Evolutionary conservation across 2,888 invertebrate species (phyloP), one percentile per base, ranked within the genome.

Genomic region (Sminthurides aquaticus): DNA sequence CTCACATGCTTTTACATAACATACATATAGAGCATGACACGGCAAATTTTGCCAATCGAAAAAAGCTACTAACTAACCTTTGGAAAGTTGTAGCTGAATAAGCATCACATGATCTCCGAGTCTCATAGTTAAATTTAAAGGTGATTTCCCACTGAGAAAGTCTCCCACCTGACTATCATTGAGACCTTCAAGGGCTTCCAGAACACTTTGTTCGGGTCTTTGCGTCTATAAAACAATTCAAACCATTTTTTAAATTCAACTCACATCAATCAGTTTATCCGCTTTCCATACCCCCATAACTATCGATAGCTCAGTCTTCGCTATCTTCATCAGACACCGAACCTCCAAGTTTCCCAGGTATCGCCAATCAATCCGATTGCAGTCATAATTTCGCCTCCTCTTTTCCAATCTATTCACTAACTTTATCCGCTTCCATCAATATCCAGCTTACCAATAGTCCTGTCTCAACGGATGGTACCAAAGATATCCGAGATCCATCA

Each of bases 71-170:
- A 24, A 18, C 55, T 49, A 48, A 67, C 71, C 73, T 67, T 71
- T 93, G 75, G 94, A 94, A 71, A 96, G 81, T 80, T 95, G 95
- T 67, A 96, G 82, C 79, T 96, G 95, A 69, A 96, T 94, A 75
- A 96, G 84, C 94, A 96, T 95, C 91, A 96, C 93, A 81, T 96
- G 94, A 79, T 95, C 95, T 65, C 95, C 95, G 67, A 95, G 82
- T 74, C 94, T 86, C 93, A 95, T 94, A 71, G 94, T 95, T 72
- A 96, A 83, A 79, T 95, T 93, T 67, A 96, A 81, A 26, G 96
- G 95, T 59, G 93, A 91, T 79, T 92, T 91, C 67, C 95, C 96
- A 78, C 92, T 91, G 52, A 96, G 84, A 80, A 96, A 96, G 81
- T 95, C 94, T 81, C 93, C 94, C 71, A 96, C 94, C 85, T 92